Percentiles rank a stretch among this genome's conserved stretches.
These are phyloP conservation scores for Hirtodrosophila trivittata DNA, from an alignment of 2,888 invertebrate species.

Conservation along the genomic window DNA sequence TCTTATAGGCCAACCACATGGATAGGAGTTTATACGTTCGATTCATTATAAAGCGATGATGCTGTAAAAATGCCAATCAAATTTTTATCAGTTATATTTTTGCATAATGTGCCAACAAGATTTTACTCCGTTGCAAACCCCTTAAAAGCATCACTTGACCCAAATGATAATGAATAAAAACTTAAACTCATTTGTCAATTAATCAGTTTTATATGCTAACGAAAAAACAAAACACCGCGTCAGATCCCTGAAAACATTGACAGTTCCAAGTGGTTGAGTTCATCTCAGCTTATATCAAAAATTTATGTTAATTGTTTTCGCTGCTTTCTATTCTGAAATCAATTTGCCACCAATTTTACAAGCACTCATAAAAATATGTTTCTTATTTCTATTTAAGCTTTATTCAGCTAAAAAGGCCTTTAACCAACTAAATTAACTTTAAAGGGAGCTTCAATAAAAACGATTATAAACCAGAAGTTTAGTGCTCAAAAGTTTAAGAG, in stretches of 20 bases:
- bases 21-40: conserved; percentile 10
- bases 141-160: conserved; percentile 61
- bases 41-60: conserved; percentile 43
- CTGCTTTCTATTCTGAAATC: conserved; percentile 59
- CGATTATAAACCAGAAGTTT: conserved; percentile 13
- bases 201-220: conserved; percentile 37
- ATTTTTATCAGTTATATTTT: conserved; percentile 45
- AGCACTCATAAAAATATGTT: conserved; percentile 26
- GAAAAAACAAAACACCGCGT: conserved; percentile 19
- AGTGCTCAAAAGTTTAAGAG: no score
- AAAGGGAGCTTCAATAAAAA: conserved; percentile 20
- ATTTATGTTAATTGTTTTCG: conserved; percentile 64
- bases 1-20: conserved; percentile 69
- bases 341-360: conserved; percentile 18
- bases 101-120: conserved; percentile 46
- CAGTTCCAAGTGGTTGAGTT: conserved; percentile 43
- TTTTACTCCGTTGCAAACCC: conserved; percentile 24
- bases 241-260: conserved; percentile 35
- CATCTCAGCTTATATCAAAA: conserved; percentile 37
- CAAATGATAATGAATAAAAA: conserved; percentile 34
- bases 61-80: conserved; percentile 56
- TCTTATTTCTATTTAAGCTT: conserved; percentile 42
- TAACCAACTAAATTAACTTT: conserved; percentile 32
- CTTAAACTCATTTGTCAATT: conserved; percentile 65
- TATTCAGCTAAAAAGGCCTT: conserved; percentile 35